Evolutionary conservation across 1,140 invertebrate genomes (phyloP), one percentile per base, ranked within the genome.

Genomic region (Bombus affinis): DNA sequence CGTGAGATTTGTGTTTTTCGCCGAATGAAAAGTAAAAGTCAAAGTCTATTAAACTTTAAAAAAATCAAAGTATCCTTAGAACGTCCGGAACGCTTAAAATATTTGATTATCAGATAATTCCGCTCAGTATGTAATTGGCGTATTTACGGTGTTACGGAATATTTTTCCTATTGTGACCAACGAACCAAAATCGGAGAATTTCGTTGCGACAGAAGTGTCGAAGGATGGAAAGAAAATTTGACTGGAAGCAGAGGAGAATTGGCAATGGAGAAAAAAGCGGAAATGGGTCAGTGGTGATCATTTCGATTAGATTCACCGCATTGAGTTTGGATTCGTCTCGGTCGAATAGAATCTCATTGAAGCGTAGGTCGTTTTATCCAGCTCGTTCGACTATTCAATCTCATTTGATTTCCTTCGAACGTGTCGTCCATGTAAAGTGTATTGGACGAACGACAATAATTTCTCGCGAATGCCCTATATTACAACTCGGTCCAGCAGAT

Each of bases 271-370:
- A 59, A n/a, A 74, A 76, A 75, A 62, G 75, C 8, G 83, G 76
- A 84, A 91, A 73, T 90, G 37, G 88, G 83, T 86, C 86, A 88
- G 70, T 71, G 79, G 72, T 81, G 90, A 91, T 91, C 90, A 86
- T 89, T 77, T 83, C 86, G 87, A 90, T 91, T 92, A 91, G 85
- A 88, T 85, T 75, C 83, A 74, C 72, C 79, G 76, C 68, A 91
- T 86, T 88, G 83, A 88, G 73, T 92, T 89, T 85, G 83, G 83
- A 91, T 87, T 88, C 73, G 74, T 78, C 85, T 76, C 83, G 83
- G 73, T 59, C 74, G 83, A 76, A 66, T 39, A n/a, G 68, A 83
- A 71, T 57, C 79, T 53, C 62, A 57, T 66, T 79, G 66, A 70
- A 86, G 74, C 85, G 81, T 83, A 74, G 73, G 28, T 39, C 22